These are phyloP conservation scores for Zeus faber DNA, from an alignment of 2,113 vertebrate species.

Conservation along the genomic window DNA sequence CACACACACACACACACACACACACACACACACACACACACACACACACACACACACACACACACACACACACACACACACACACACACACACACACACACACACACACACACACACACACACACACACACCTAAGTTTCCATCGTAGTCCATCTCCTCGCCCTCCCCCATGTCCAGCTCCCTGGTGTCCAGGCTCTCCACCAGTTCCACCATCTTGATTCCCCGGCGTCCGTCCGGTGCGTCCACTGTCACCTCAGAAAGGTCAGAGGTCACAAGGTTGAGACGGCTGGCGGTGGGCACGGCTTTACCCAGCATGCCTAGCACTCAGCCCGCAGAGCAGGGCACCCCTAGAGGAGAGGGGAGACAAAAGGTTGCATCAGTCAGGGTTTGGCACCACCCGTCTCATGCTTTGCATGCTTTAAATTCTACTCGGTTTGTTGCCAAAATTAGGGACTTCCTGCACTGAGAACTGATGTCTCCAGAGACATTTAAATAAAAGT, in stretches of 20 bases:
- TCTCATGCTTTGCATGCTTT: no score
- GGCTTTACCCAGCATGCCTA: slow-evolving; percentile 75
- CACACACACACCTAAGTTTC: slow-evolving; percentile 40
- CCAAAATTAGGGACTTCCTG: no score
- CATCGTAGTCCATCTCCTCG: slow-evolving; percentile 81
- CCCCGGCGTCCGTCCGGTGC: slow-evolving; percentile 20
- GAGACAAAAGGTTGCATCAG: neutral
- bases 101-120: neutral
- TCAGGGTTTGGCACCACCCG: no score
- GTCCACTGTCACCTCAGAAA: slow-evolving; percentile 11
- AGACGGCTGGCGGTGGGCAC: slow-evolving; percentile 69
- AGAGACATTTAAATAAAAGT: no score
- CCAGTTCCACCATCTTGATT: slow-evolving; percentile 80
- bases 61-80: slow-evolving; percentile 1
- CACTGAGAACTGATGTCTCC: no score
- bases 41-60: no score
- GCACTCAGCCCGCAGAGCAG: slow-evolving; percentile 33
- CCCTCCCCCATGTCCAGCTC: slow-evolving; percentile 87
- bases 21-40: neutral
- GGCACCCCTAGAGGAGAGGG: slow-evolving; percentile 53
- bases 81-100: neutral
- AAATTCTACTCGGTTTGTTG: no score
- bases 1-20: slow-evolving; percentile 2
- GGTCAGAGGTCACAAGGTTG: slow-evolving; percentile 77
- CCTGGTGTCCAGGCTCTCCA: slow-evolving; percentile 88